Evolutionary conservation across 1,140 invertebrate species (phyloP).

Genomic region (Drosophila funebris): DNA sequence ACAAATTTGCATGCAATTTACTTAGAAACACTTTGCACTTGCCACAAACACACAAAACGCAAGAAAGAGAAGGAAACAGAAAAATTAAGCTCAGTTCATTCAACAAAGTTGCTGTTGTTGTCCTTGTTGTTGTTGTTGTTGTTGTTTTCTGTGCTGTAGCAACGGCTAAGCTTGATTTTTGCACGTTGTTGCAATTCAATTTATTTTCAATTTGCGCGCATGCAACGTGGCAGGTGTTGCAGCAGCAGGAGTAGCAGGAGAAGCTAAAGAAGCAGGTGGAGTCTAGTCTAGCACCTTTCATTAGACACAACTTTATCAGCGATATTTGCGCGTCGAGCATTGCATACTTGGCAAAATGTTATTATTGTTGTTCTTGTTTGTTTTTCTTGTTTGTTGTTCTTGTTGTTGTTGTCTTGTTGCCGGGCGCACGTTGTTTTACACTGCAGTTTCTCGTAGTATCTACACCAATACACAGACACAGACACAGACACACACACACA

Average conservation of each 20-base stretch:
- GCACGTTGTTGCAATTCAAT: slow-evolving; percentile 79
- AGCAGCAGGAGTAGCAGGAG: neutral
- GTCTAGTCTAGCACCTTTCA: slow-evolving; percentile 55
- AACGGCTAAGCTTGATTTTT: slow-evolving; percentile 48
- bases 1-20: slow-evolving; percentile 73
- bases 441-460: slow-evolving; percentile 45
- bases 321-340: slow-evolving; percentile 45
- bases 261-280: neutral
- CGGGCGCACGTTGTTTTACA: slow-evolving; percentile 51
- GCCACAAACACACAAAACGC: no score
- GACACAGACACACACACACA: neutral
- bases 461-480: slow-evolving; percentile 25
- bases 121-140: slow-evolving; percentile 9
- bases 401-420: slow-evolving; percentile 41
- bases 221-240: slow-evolving; percentile 46
- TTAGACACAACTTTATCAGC: slow-evolving; percentile 73
- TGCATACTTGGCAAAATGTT: slow-evolving; percentile 32
- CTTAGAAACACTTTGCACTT: slow-evolving; percentile 52
- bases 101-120: slow-evolving; percentile 28
- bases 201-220: slow-evolving; percentile 79
- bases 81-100: neutral
- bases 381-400: slow-evolving; percentile 28
- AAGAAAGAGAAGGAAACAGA: slow-evolving; percentile 12
- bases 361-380: slow-evolving; percentile 27
- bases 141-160: slow-evolving; percentile 7